Base-by-base conservation (phyloP, 2,797 vertebrate genomes). In the Myotis planiceps region DNA sequence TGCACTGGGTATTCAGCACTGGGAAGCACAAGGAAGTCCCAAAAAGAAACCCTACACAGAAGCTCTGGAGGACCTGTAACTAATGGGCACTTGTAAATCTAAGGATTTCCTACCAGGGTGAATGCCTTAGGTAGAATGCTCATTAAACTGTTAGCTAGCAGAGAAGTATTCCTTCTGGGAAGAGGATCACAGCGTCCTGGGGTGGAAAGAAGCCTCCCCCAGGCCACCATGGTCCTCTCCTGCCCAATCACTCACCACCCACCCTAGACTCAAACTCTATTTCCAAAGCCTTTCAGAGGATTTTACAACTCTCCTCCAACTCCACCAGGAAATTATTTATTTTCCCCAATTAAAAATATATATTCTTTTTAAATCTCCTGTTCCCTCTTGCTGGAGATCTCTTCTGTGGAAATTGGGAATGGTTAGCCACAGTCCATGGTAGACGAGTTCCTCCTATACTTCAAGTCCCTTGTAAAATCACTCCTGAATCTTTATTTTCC, bases 31-130 rank as follows among this genome's bases (percentile, higher is more conserved):
- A 98, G 98, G 98, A 98, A 97, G 97, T 97, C 98, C 97, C 98
- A 98, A 99, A 99, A 98, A 97, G 98, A 98, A 98, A 98, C 97
- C 47, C 47, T 39, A 6, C 25, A 18, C 80, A 98, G 98, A 95
- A 90, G 98, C 98, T 98, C 98, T 97, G 95, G 98, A 98, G 98
- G 98, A 97, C 98, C 98, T 98, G 97, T 93, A 96, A 98, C 97
- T 98, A 98, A 98, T 98, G 98, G 98, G 97, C 97, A 98, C 98
- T 98, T 98, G 98, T 98, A 98, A 99, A 98, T 98, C 98, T 98
- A 98, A 98, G 98, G 98, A 98, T 99, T 98, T 98, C 98, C 98
- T 98, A 98, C 98, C 97, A 92, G 97, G 98, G 96, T 98, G 98
- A 98, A 98, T 97, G 98, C 98, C 98, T 98, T 98, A 98, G 98